Conservation (phyloP, 2,797 vertebrate genomes). For the Hoplostethus atlanticus region DNA sequence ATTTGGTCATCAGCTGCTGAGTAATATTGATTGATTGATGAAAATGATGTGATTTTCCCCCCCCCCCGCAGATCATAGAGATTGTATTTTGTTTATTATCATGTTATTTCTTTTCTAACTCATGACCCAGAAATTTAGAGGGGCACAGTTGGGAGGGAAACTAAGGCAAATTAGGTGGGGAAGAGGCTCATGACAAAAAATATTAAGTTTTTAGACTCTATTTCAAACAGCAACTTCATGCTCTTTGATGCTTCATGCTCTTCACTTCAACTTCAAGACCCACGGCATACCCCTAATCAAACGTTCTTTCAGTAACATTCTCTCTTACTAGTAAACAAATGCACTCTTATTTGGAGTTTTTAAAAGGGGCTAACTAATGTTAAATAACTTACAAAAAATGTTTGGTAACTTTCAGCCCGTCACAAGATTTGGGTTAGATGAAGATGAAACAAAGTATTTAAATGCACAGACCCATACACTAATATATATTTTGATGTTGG, state of each 20-base stretch:
- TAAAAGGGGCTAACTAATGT: neutral
- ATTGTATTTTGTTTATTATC: constrained; percentile 73
- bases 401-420: neutral
- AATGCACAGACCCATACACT: no score
- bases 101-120: constrained; percentile 68
- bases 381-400: neutral
- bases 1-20: constrained; percentile 80
- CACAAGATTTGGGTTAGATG: no score
- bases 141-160: constrained; percentile 58
- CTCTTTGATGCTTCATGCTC: no score
- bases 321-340: neutral
- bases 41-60: constrained; percentile 77
- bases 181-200: constrained; percentile 80
- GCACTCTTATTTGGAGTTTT: neutral
- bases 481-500: neutral
- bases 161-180: constrained; percentile 57
- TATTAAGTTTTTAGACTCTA: neutral
- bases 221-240: constrained; percentile 1
- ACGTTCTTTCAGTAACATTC: no score
- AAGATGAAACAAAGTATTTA: no score
- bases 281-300: no score
- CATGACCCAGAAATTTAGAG: constrained; percentile 56
- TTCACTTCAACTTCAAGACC: no score
- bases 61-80: constrained; percentile 73
- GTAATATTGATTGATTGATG: constrained; percentile 70